Evolutionary conservation across 2,113 vertebrate species (phyloP).

Genomic region (Tretioscincus oriximinensis): DNA sequence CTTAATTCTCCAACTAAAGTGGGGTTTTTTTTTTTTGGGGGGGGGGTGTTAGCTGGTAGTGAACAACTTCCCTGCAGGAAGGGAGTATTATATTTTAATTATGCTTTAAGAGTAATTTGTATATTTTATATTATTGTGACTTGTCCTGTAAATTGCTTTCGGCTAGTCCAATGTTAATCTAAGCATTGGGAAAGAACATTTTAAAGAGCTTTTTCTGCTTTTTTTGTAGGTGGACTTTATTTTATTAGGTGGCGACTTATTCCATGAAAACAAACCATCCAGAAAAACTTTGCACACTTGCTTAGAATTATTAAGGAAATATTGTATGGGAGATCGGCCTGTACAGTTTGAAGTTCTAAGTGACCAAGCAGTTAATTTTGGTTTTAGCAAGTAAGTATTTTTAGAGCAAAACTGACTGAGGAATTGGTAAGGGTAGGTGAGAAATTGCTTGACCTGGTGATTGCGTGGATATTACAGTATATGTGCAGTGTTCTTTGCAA

Average conservation of each 20-base stretch:
- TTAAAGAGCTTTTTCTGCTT: constrained; percentile 59
- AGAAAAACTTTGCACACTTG: constrained; percentile 87
- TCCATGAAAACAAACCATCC: constrained; percentile 97
- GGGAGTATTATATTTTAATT: too few species aligned
- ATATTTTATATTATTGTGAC: too few species aligned
- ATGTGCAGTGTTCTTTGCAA: too few species aligned
- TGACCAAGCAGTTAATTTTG: constrained; percentile 94
- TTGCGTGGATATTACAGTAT: too few species aligned
- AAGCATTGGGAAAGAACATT: background rate
- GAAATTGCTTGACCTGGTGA: too few species aligned
- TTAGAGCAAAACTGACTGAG: background rate
- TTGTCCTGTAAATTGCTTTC: background rate
- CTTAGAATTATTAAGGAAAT: constrained; percentile 83
- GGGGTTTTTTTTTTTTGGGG: background rate
- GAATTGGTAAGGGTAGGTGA: too few species aligned
- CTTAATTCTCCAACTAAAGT: background rate
- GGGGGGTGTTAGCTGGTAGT: background rate
- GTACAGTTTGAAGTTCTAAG: constrained; percentile 92
- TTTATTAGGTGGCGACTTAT: constrained; percentile 95
- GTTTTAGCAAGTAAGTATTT: constrained; percentile 87
- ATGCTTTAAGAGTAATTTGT: too few species aligned
- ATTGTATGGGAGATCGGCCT: constrained; percentile 96
- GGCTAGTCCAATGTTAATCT: background rate
- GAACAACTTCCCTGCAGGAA: background rate
- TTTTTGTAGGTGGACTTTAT: constrained; percentile 90